phyloP scores from a whole-genome alignment of 2,113 vertebrate genomes.

The Lanius collurio region DNA sequence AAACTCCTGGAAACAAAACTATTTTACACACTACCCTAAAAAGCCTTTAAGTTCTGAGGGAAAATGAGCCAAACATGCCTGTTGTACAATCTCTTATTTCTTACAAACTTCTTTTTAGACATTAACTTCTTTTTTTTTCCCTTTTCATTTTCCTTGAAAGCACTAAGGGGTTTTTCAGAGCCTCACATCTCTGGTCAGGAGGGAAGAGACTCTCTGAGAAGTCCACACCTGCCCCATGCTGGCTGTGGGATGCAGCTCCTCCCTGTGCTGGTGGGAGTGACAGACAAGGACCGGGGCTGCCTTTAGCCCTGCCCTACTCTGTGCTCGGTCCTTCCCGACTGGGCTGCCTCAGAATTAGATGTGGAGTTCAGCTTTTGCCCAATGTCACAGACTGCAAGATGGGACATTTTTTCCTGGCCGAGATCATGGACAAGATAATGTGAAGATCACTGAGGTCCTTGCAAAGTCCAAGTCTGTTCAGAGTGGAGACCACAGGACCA shows the following conservation, averaged over 20 bases:
- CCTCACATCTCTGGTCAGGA: background rate
- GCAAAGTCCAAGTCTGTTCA: background rate
- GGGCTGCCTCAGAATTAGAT: background rate
- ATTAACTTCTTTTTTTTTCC: rapidly evolving
- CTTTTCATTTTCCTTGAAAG: background rate
- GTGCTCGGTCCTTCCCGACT: background rate
- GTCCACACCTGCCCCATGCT: rapidly evolving
- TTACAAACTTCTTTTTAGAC: background rate
- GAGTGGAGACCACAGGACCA: background rate
- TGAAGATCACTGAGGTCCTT: background rate
- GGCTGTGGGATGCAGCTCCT: background rate
- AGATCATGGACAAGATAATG: background rate
- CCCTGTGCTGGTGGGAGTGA: background rate
- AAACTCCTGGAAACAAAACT: background rate
- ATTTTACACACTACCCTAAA: background rate
- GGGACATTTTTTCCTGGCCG: background rate
- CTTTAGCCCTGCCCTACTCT: background rate
- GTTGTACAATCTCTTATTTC: background rate
- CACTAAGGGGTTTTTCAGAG: background rate
- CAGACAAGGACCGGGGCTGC: background rate
- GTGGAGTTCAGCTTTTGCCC: background rate
- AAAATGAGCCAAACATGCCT: background rate
- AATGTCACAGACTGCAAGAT: background rate
- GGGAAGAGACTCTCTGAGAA: background rate
- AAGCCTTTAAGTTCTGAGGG: background rate